A percentile compares a stretch with the other conserved stretches of the same genome.
Conservation (phyloP, 2,797 vertebrate species). For the Linurgus olivaceus region DNA sequence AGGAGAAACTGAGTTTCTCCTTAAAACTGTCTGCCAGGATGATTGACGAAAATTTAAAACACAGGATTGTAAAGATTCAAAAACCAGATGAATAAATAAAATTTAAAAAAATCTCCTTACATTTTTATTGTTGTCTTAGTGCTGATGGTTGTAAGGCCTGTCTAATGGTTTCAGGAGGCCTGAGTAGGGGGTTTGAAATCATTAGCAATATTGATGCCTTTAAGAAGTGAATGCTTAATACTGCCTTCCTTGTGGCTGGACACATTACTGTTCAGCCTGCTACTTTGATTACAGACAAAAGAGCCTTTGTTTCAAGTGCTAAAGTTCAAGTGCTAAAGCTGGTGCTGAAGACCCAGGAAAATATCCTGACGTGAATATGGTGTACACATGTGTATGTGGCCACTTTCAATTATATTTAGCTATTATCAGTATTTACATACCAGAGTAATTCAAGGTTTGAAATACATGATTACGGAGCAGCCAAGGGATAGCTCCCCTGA, state of each 20-base stretch:
- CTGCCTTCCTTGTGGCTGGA: not conserved
- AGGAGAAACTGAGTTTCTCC: not conserved
- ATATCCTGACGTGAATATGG: not conserved
- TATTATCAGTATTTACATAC: conserved; percentile 21
- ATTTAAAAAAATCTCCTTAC: not conserved
- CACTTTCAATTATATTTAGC: not conserved
- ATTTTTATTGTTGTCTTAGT: not conserved
- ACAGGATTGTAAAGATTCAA: not conserved
- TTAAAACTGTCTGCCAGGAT: not conserved
- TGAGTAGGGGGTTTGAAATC: conserved; percentile 30
- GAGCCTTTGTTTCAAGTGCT: not conserved
- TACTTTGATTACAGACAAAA: conserved; percentile 6
- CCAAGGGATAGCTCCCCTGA: not conserved
- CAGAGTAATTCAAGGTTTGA: conserved; percentile 5
- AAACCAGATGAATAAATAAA: not conserved
- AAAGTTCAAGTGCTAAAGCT: not conserved
- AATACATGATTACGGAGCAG: not conserved
- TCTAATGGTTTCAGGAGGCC: conserved; percentile 47
- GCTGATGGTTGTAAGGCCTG: not conserved
- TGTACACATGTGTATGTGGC: not conserved
- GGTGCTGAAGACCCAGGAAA: conserved; percentile 1
- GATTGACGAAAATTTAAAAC: not conserved
- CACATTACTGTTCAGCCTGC: not conserved
- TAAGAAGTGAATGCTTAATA: conserved; percentile 9
- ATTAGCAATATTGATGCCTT: conserved; percentile 45